Evolutionary conservation across 2,888 invertebrate genomes (phyloP).

Genomic region (Drosophila kambysellisi): DNA sequence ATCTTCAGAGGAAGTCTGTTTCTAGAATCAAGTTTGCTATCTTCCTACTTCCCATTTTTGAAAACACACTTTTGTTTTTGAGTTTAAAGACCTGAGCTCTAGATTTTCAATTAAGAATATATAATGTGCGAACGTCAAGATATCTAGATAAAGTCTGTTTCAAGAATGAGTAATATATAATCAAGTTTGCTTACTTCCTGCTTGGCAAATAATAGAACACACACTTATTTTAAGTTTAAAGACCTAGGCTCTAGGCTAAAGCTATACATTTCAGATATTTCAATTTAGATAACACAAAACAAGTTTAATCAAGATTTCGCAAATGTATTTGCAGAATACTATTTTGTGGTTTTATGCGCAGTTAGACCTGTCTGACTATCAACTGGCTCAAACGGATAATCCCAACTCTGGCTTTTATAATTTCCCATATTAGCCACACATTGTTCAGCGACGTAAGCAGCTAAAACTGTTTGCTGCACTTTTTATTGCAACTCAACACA

Average conservation of each 20-base stretch:
- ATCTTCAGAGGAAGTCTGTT: not conserved
- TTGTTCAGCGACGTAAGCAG: conserved; percentile 7
- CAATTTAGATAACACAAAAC: not conserved
- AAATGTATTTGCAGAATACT: not conserved
- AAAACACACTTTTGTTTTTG: not conserved
- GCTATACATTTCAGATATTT: not conserved
- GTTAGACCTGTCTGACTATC: not conserved
- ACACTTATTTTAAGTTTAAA: not conserved
- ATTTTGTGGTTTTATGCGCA: not conserved
- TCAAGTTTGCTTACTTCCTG: not conserved
- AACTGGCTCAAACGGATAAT: not conserved
- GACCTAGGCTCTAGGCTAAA: not conserved
- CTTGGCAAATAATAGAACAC: not conserved
- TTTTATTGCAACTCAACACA: conserved; percentile 6
- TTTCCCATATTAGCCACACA: conserved; percentile 20
- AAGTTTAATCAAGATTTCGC: not conserved
- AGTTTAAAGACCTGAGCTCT: not conserved
- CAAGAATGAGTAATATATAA: not conserved
- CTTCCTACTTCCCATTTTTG: not conserved
- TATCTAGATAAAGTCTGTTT: not conserved
- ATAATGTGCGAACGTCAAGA: not conserved
- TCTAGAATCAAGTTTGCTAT: not conserved
- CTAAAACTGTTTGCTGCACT: conserved; percentile 13
- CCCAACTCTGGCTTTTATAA: conserved; percentile 3
- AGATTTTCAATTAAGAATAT: not conserved